A percentile compares a stretch with the other conserved stretches of the same genome.
phyloP scores from a whole-genome alignment of 2,113 vertebrate genomes.

The Campylorhamphus procurvoides region DNA sequence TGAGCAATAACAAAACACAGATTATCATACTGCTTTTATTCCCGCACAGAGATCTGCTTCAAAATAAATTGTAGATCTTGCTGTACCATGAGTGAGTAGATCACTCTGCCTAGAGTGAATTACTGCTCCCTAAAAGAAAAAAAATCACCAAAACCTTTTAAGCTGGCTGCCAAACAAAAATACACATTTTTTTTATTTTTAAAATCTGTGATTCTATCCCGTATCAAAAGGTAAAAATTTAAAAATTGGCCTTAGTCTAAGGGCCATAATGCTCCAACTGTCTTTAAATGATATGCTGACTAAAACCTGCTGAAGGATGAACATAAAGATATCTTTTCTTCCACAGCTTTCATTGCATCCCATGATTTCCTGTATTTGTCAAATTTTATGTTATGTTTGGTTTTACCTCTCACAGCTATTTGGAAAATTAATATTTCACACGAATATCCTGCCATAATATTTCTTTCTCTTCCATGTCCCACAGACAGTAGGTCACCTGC shows the following conservation, averaged over 20 bases:
- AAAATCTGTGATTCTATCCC: neutral
- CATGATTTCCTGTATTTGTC: neutral
- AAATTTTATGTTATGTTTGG: neutral
- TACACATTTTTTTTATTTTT: neutral
- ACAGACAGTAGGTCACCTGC: neutral
- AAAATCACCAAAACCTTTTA: neutral
- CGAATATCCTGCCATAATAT: neutral
- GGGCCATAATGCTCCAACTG: neutral
- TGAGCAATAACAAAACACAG: neutral
- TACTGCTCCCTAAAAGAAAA: neutral
- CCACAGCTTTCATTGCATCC: neutral
- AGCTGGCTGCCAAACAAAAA: neutral
- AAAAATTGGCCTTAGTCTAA: neutral
- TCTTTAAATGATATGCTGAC: neutral
- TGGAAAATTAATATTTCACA: neutral
- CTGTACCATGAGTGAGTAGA: neutral
- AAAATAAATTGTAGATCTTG: neutral
- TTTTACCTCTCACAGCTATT: neutral
- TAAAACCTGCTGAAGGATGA: neutral
- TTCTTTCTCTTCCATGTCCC: neutral
- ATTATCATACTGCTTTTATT: neutral
- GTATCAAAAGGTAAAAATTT: neutral
- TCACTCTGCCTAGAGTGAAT: neutral
- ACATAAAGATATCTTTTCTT: neutral
- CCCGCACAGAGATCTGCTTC: neutral